A percentile compares a stretch with the other conserved stretches of the same genome.
These are phyloP conservation scores for Agapornis canus DNA, from an alignment of 2,797 vertebrate genomes.

Conservation along the genomic window DNA sequence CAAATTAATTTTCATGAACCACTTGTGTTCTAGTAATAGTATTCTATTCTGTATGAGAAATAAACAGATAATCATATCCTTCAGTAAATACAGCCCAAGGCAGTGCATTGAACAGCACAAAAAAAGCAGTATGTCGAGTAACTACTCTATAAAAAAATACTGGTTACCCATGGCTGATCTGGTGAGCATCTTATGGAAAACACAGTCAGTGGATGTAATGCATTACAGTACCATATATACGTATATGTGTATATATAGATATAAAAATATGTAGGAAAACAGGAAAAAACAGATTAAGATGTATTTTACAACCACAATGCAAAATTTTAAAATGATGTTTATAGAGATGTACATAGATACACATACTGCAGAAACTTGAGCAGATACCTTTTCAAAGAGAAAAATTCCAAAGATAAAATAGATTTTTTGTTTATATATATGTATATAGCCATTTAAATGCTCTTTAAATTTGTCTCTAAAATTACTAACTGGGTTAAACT, in stretches of 20 bases:
- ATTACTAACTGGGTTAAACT: background rate
- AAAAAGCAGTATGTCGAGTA: background rate
- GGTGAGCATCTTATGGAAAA: background rate
- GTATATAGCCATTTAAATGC: background rate
- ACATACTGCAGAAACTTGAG: background rate
- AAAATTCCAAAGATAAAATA: background rate
- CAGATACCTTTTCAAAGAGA: background rate
- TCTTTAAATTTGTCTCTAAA: background rate
- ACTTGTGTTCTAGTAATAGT: background rate
- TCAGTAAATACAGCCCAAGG: background rate
- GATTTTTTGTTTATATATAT: background rate
- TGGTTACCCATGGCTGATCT: background rate
- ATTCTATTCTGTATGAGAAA: background rate
- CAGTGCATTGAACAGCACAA: background rate
- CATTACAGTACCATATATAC: background rate
- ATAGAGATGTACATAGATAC: background rate
- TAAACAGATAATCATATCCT: background rate
- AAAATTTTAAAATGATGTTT: background rate
- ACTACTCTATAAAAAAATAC: background rate
- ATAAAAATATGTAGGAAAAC: background rate
- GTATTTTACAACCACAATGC: background rate
- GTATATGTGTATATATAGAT: fast-evolving
- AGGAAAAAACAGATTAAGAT: background rate
- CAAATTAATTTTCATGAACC: background rate
- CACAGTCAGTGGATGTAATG: background rate